These are phyloP conservation scores for Agrotis clavis DNA, from an alignment of 2,888 invertebrate genomes.

Conservation along the genomic window DNA sequence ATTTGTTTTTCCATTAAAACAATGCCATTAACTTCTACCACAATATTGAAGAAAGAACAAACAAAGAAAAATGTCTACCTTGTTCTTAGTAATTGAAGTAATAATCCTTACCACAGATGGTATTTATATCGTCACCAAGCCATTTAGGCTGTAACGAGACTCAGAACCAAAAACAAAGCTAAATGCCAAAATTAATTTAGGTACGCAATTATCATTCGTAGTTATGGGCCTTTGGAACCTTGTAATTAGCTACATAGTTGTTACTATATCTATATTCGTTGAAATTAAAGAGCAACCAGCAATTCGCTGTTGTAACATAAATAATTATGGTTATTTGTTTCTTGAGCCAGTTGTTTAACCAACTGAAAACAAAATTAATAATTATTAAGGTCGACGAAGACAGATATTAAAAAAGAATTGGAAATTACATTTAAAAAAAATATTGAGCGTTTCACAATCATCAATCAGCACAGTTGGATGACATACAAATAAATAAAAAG, in stretches of 20 bases:
- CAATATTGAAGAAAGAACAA: background rate
- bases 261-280: slow-evolving; percentile 12
- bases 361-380: background rate
- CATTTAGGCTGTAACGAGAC: slow-evolving; percentile 12
- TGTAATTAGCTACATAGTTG: slow-evolving; percentile 25
- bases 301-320: background rate
- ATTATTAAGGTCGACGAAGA: background rate
- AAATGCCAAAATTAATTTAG: slow-evolving; percentile 40
- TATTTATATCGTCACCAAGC: slow-evolving; percentile 19
- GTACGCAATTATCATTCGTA: slow-evolving; percentile 23
- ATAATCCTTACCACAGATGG: slow-evolving; percentile 20
- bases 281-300: slow-evolving; percentile 5
- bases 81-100: slow-evolving; percentile 15
- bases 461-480: background rate
- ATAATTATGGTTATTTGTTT: background rate
- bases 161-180: slow-evolving; percentile 24
- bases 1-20: background rate
- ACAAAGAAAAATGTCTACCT: background rate
- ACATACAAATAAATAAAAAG: background rate
- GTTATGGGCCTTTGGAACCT: slow-evolving; percentile 3
- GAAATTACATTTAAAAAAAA: background rate
- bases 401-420: background rate
- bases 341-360: background rate
- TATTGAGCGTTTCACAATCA: background rate
- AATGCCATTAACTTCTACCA: background rate